Conservation (phyloP, 1,140 invertebrate species). For the Aphelenchoides avenae region DNA sequence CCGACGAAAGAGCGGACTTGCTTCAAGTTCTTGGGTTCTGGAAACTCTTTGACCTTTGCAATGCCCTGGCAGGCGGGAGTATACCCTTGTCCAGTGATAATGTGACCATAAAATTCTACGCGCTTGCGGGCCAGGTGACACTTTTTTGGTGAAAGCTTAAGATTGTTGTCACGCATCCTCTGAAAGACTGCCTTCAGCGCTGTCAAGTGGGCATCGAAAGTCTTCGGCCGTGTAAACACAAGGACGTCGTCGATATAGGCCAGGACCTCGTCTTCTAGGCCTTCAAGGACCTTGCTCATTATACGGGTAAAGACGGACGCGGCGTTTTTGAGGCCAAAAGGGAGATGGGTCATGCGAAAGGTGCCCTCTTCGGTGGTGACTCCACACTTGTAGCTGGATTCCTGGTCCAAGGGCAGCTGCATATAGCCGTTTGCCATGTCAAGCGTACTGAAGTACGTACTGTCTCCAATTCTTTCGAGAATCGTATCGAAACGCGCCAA, state of each 20-base stretch:
- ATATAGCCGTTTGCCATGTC: conserved; percentile 4
- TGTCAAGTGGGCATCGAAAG: conserved; percentile 3
- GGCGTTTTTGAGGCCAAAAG: conserved; percentile 25
- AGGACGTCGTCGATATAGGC: conserved; percentile 61
- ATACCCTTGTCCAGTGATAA: conserved; percentile 45
- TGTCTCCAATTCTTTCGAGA: conserved; percentile 6
- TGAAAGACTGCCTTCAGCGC: conserved; percentile 14
- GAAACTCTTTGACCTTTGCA: conserved; percentile 47
- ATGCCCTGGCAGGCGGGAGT: conserved; percentile 47
- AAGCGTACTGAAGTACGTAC: background rate
- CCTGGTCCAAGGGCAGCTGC: conserved; percentile 34
- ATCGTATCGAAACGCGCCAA: conserved; percentile 63
- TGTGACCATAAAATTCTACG: conserved; percentile 50
- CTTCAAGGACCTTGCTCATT: conserved; percentile 49
- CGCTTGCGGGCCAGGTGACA: conserved; percentile 13
- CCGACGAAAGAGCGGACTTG: conserved; percentile 53
- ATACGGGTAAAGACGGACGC: conserved; percentile 11
- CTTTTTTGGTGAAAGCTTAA: conserved; percentile 27
- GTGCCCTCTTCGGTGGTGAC: conserved; percentile 11
- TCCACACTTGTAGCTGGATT: conserved; percentile 22
- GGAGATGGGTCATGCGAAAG: conserved; percentile 22
- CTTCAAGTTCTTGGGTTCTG: conserved; percentile 46
- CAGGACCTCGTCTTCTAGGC: conserved; percentile 25
- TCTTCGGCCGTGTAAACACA: conserved; percentile 8
- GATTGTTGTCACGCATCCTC: conserved; percentile 7